phyloP scores from a whole-genome alignment of 2,888 invertebrate species.

The Atherix ibis region DNA sequence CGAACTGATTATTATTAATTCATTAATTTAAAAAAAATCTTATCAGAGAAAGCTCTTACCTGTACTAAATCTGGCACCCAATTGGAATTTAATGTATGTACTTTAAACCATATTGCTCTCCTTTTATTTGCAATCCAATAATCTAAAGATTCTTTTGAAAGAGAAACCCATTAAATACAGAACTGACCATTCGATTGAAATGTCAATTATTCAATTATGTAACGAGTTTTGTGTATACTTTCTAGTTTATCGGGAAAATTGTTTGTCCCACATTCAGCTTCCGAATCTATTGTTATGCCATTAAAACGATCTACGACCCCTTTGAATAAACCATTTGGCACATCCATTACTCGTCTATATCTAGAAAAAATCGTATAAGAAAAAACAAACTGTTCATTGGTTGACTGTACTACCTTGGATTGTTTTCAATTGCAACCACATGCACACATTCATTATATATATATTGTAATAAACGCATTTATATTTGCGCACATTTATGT shows the following conservation, averaged over 20 bases:
- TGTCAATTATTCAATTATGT: slow-evolving; percentile 1
- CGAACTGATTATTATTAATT: slow-evolving; percentile 19
- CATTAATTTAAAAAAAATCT: slow-evolving; percentile 4
- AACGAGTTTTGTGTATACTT: too few relatives aligned
- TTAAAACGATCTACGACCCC: slow-evolving; percentile 47
- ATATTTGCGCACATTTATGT: too few relatives aligned
- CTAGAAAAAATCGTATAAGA: too few relatives aligned
- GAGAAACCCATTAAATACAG: background rate
- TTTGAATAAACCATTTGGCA: slow-evolving; percentile 29
- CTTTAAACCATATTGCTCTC: slow-evolving; percentile 69
- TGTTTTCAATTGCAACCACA: too few relatives aligned
- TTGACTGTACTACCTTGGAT: too few relatives aligned
- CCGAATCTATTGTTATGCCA: slow-evolving; percentile 56
- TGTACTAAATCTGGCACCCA: slow-evolving; percentile 63
- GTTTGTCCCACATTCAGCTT: slow-evolving; percentile 36
- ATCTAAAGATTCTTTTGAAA: slow-evolving; percentile 47
- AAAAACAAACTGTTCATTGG: too few relatives aligned
- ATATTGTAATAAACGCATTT: too few relatives aligned
- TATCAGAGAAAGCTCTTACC: too few relatives aligned
- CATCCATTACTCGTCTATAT: slow-evolving; percentile 17
- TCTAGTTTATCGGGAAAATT: slow-evolving; percentile 39
- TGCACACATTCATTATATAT: too few relatives aligned
- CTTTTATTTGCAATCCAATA: slow-evolving; percentile 47
- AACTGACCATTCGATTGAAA: background rate
- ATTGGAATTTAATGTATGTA: slow-evolving; percentile 48